Conservation (phyloP, 2,888 invertebrate species). For the Oxycera nigricornis region DNA sequence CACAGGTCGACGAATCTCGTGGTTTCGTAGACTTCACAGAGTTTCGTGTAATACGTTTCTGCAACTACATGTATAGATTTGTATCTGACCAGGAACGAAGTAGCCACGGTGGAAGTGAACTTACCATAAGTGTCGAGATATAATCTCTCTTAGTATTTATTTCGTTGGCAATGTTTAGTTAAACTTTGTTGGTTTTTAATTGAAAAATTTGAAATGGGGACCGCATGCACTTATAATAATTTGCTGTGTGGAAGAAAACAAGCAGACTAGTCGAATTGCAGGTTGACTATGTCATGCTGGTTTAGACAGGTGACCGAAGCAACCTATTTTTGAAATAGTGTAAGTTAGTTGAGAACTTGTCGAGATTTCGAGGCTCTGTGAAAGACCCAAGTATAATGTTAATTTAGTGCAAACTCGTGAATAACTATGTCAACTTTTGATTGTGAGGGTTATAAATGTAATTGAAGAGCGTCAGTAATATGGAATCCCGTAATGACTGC, state of each 20-base stretch:
- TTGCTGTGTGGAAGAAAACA: not conserved
- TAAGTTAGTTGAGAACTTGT: too few relatives aligned
- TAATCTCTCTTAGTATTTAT: slow-evolving; percentile 28
- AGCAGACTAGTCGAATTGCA: too few relatives aligned
- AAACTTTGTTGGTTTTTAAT: slow-evolving; percentile 20
- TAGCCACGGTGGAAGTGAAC: not conserved
- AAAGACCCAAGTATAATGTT: too few relatives aligned
- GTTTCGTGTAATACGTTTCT: not conserved
- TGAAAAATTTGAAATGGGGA: slow-evolving; percentile 27
- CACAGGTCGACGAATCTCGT: slow-evolving; percentile 20
- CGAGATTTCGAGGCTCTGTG: too few relatives aligned
- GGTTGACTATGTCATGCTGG: too few relatives aligned
- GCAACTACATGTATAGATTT: not conserved
- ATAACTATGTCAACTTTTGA: too few relatives aligned
- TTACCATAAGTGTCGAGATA: slow-evolving; percentile 28
- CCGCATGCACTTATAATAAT: slow-evolving; percentile 10
- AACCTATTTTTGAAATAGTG: too few relatives aligned
- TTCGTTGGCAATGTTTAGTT: slow-evolving; percentile 21
- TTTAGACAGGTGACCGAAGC: too few relatives aligned
- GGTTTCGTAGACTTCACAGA: not conserved
- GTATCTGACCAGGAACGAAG: not conserved
- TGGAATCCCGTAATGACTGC: too few relatives aligned
- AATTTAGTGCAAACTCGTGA: too few relatives aligned
- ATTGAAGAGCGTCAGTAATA: too few relatives aligned
- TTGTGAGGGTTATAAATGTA: too few relatives aligned